Base-by-base conservation (phyloP, 2,113 vertebrate species). In the Spermophilus dauricus region DNA sequence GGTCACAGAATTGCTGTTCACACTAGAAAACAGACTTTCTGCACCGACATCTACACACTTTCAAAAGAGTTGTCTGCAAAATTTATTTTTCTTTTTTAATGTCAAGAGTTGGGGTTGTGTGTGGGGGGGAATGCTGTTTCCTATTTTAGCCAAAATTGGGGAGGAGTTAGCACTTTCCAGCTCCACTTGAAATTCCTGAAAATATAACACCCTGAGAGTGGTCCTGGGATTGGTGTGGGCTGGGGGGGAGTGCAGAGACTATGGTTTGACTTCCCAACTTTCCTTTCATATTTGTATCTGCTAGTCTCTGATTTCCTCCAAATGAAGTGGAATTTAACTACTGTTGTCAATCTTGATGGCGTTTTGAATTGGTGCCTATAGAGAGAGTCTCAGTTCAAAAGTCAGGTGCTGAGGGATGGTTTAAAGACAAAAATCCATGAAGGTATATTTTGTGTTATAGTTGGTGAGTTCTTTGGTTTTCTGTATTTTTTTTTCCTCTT, bases 371-470 rank as follows among this genome's bases (percentile, higher is more conserved):
- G 95, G 95, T 98, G 97, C 97, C 96, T 98, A 82, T 18, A 94
- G 85, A 73, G 82, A 92, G 1, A 89, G 48, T 92, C 82, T 69
- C 94, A 81, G 82, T 97, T 96, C 89, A 53, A 83, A 96, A 87
- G 92, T 96, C 90, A 96, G 81, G 94, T 97, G 97, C 96, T 96
- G 75, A 96, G 89, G 98, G 96, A 77, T 97, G 98, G 97, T 98
- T 98, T 98, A 98, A 99, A 98, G 97, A 98, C 85, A 98, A 97
- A 98, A 98, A 95, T 96, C 97, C 98, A 99, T 99, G 99, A 99
- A 99, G 99, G 99, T 99, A 98, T 99, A 98, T 98, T 99, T 99
- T 99, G 99, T 99, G 99, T 99, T 99, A 98, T 98, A 98, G 98
- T 99, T 93, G 95, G 98, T 96, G 98, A 98, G 96, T 97, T 99